These are phyloP conservation scores for Pao palembangensis DNA, from an alignment of 2,113 vertebrate species.

Conservation along the genomic window DNA sequence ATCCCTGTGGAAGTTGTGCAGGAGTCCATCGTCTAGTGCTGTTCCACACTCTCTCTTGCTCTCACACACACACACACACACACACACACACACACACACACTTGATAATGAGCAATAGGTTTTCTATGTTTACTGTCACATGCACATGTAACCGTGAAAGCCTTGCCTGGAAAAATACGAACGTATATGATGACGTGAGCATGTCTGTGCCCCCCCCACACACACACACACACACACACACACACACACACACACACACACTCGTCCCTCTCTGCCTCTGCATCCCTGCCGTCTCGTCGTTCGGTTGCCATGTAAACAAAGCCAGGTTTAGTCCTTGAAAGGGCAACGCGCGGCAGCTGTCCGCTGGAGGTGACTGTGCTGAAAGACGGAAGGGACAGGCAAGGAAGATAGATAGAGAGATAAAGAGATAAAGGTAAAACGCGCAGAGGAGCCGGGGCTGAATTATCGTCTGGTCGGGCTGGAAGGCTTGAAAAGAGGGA, in stretches of 20 bases:
- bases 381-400: constrained; percentile 31
- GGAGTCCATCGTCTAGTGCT: constrained; percentile 20
- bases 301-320: constrained; percentile 74
- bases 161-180: constrained; percentile 20
- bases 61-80: constrained; percentile 10
- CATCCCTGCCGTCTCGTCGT: constrained; percentile 35
- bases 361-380: constrained; percentile 48
- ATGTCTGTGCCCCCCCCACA: too few species aligned
- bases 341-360: constrained; percentile 59
- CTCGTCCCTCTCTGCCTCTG: constrained; percentile 30
- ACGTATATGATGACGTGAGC: constrained; percentile 9
- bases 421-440: constrained; percentile 34
- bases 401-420: constrained; percentile 37
- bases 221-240: neutral
- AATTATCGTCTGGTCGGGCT: constrained; percentile 45
- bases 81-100: constrained; percentile 6
- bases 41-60: constrained; percentile 12
- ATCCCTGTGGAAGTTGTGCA: constrained; percentile 38
- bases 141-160: constrained; percentile 44
- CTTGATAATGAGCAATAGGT: constrained; percentile 48
- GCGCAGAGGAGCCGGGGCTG: constrained; percentile 13
- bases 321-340: constrained; percentile 74
- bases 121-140: constrained; percentile 37
- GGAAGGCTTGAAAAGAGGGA: constrained; percentile 18
- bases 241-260: too few species aligned